A percentile compares a stretch with the other conserved stretches of the same genome.
These are phyloP conservation scores for Sebastes steindachneri DNA, from an alignment of 2,797 vertebrate genomes.

Conservation along the genomic window DNA sequence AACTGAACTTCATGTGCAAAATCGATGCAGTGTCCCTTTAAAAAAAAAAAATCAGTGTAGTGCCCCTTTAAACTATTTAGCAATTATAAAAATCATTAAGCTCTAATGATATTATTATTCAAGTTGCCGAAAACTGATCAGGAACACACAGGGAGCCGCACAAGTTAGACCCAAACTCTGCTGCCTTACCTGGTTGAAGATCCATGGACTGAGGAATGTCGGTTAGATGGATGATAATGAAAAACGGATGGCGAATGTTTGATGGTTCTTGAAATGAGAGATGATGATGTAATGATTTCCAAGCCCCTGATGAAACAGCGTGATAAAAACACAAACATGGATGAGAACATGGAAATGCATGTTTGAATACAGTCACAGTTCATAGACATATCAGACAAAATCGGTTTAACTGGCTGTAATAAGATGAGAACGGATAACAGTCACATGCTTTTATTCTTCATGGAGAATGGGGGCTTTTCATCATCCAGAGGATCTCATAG, in stretches of 20 bases:
- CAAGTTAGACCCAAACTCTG: neutral
- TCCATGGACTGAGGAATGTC: conserved; percentile 54
- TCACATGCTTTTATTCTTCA: conserved; percentile 25
- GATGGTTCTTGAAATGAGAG: conserved; percentile 64
- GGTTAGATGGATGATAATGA: conserved; percentile 53
- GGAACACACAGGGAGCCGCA: neutral
- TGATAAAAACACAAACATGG: conserved; percentile 49
- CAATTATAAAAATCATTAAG: neutral
- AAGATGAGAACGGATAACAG: conserved; percentile 26
- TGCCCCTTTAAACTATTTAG: neutral
- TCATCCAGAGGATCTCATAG: conserved; percentile 2
- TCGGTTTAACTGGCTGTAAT: neutral
- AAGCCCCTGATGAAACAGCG: conserved; percentile 52
- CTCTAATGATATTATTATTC: neutral
- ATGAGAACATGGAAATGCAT: conserved; percentile 48
- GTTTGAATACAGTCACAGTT: conserved; percentile 38
- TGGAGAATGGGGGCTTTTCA: conserved; percentile 11
- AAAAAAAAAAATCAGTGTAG: neutral
- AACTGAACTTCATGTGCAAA: neutral
- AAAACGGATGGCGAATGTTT: conserved; percentile 47
- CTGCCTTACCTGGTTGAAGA: conserved; percentile 73
- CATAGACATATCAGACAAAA: conserved; percentile 16
- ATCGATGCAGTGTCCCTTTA: neutral
- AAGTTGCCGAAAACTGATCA: neutral
- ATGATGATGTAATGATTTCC: conserved; percentile 55